Evolutionary conservation across 2,113 vertebrate genomes (phyloP).

Genomic region (Salminus brasiliensis): DNA sequence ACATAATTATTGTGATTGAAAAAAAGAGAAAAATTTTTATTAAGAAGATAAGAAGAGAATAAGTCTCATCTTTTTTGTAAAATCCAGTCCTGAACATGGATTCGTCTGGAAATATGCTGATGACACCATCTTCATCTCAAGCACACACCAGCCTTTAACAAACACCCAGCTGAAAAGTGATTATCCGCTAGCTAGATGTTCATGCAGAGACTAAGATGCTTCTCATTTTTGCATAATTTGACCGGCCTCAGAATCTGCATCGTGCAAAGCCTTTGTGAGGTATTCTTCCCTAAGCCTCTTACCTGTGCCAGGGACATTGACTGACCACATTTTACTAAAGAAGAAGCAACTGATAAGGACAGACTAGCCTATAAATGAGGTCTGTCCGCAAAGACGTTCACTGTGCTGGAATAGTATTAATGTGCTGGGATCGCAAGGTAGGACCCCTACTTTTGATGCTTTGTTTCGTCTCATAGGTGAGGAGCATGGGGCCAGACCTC

Average conservation of each 20-base stretch:
- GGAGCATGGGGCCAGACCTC: conserved; percentile 3
- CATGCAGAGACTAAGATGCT: not conserved
- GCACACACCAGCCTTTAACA: not conserved
- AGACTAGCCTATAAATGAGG: not conserved
- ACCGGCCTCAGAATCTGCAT: not conserved
- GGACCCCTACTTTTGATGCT: not conserved
- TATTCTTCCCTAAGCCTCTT: not conserved
- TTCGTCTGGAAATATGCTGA: not conserved
- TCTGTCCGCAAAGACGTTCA: not conserved
- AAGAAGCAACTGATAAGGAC: not conserved
- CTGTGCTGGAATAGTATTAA: not conserved
- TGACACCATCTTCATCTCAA: not conserved
- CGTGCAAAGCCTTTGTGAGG: not conserved
- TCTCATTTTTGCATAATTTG: not conserved
- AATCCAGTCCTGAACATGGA: not conserved
- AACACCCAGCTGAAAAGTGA: not conserved
- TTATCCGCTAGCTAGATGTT: not conserved
- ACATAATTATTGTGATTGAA: not conserved
- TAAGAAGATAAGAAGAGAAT: not conserved
- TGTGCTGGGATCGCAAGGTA: not conserved
- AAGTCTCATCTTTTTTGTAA: not conserved
- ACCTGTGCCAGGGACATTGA: not conserved
- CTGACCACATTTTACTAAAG: not conserved
- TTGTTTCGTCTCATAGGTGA: conserved; percentile 18
- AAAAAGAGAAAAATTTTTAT: not conserved